Evolutionary conservation across 1,140 invertebrate genomes (phyloP).

Genomic region (Heliconius nattereri): DNA sequence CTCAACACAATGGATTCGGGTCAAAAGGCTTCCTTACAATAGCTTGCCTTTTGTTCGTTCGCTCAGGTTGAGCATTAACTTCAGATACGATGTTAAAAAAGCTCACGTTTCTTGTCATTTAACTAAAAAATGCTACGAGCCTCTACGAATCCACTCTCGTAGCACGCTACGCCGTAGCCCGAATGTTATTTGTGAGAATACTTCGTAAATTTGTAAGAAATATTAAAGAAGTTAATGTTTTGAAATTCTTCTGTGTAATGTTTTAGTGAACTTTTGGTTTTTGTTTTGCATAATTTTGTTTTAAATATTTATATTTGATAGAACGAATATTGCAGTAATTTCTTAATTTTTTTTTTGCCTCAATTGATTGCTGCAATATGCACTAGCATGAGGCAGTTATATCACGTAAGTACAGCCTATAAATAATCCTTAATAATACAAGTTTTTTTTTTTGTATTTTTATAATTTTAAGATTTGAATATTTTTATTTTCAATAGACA

Average conservation of each 20-base stretch:
- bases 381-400: no score
- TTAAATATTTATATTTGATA: not conserved
- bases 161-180: conserved; percentile 42
- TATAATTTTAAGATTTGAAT: no score
- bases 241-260: not conserved
- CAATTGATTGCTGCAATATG: no score
- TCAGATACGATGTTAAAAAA: conserved; percentile 43
- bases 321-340: not conserved
- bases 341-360: no score
- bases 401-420: no score
- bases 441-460: no score
- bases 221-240: conserved; percentile 1
- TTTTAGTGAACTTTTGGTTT: not conserved
- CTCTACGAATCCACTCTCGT: conserved; percentile 34
- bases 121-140: conserved; percentile 35
- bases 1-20: conserved; percentile 59
- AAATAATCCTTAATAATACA: no score
- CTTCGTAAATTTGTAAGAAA: conserved; percentile 2
- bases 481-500: no score
- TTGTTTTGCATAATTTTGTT: not conserved
- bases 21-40: conserved; percentile 60
- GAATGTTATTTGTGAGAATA: not conserved
- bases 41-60: conserved; percentile 54
- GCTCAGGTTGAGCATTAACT: conserved; percentile 52
- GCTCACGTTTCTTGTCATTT: conserved; percentile 44